phyloP scores from a whole-genome alignment of 1,140 invertebrate genomes.

The Leguminivora glycinivorella region DNA sequence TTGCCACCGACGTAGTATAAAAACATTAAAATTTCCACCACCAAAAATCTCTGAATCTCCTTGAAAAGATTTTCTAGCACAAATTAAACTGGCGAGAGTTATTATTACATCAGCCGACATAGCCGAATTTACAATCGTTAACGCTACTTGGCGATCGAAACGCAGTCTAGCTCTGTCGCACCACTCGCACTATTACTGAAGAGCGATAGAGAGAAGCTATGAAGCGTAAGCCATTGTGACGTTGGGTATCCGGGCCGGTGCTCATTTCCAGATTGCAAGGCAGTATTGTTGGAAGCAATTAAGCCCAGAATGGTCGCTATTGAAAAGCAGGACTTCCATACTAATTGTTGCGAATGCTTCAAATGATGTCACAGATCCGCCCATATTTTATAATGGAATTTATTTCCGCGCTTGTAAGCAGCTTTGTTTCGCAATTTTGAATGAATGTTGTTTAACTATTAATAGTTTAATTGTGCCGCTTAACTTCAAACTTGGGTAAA shows the following conservation, averaged over 20 bases:
- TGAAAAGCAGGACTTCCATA: slow-evolving; percentile 23
- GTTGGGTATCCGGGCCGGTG: too few relatives aligned
- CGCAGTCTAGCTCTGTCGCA: too few relatives aligned
- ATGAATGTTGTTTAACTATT: neutral
- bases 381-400: neutral
- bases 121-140: too few relatives aligned
- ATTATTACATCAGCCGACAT: slow-evolving; percentile 27
- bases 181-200: too few relatives aligned
- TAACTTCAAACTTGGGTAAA: too few relatives aligned
- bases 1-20: too few relatives aligned
- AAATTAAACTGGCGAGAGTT: slow-evolving; percentile 19
- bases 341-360: slow-evolving; percentile 24
- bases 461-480: too few relatives aligned
- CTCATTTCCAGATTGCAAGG: slow-evolving; percentile 20
- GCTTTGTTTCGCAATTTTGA: neutral
- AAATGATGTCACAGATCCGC: slow-evolving; percentile 23
- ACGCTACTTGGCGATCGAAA: too few relatives aligned
- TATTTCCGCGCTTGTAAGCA: neutral
- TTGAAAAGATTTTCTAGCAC: slow-evolving; percentile 7
- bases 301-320: slow-evolving; percentile 22
- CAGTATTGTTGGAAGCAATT: slow-evolving; percentile 26
- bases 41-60: neutral
- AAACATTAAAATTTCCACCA: neutral
- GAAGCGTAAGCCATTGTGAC: too few relatives aligned
- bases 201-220: too few relatives aligned